Evolutionary conservation across 1,140 invertebrate genomes (phyloP), one percentile per base, ranked within the genome.

Genomic region (Aradophagus sp.): DNA sequence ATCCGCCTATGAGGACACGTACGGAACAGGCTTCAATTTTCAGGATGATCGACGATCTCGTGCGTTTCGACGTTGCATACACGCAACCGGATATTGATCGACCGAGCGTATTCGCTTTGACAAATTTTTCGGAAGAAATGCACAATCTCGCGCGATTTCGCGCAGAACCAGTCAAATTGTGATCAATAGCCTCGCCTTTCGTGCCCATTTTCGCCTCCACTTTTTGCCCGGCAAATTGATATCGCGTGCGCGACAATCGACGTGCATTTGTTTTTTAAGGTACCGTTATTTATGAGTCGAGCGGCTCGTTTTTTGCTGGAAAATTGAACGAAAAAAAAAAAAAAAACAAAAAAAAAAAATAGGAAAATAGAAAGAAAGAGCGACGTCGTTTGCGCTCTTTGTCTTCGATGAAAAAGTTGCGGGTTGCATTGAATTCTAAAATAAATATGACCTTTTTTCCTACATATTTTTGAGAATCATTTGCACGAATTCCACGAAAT

Each of bases 41-140:
- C 69, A 73, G 62, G 50, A 66, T 62, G 69, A 66, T 73, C 69
- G 48, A 73, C 50, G 62, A 61, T 73, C 41, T 26, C 48, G 42
- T 35, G 42, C 38, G 27, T 48, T 62, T 61, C 66, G 35, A 41
- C 32, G 56, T 45, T 34, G 15, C 36, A 44, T 55, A 41, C n/a
- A 23, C 44, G 27, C 19, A 52, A 17, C 11, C 6, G 13, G 7
- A 19, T 50, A 71, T 70, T 48, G 65, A 68, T 68, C 44, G 44
- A 3, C 12, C 16, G 29, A 16, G 35, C 10, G 12, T 34, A 11
- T 34, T 35, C 20, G 35, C 41, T 62, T 32, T 56, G 50, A 69
- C 56, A 61, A 69, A 69, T 69, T 69, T 69, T 59, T 50, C 14
- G 36, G 53, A 58, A 58, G 53, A 53, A 52, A 38, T 59, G 48